Evolutionary conservation across 2,888 invertebrate genomes (phyloP), one percentile per base, ranked within the genome.

Genomic region (Melinaea marsaeus): DNA sequence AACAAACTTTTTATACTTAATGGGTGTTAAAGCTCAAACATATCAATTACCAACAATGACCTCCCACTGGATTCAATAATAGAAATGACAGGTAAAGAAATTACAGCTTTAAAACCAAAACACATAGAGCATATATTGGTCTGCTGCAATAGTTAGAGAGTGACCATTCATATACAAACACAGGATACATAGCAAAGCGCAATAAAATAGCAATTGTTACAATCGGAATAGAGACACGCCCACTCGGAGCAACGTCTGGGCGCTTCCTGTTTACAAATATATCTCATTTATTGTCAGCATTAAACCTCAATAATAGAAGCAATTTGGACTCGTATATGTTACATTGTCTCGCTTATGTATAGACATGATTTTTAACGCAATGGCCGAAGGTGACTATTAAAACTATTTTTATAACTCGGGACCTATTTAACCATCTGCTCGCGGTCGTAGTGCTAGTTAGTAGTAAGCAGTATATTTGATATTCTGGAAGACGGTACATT

Each of bases 231-330:
- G 72, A 75, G 80, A 72, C 85, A 83, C 86, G 72, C 88, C 88
- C 81, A 84, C 85, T 70, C 73, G 73, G 69, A 81, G 83, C 83
- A 82, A 85, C 81, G 72, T 76, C 77, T 75, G 78, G 69, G 71
- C 74, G 76, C 80, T 87, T 88, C 89, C 89, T 86, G 88, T 86
- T 80, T 84, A 80, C 72, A 75, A 57, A 57, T 42, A 61, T 61
- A 64, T 55, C 61, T 60, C 58, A 51, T 61, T 32, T 7, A 51
- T 58, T 58, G 57, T 5, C 42, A 58, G 55, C 35, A 34, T 32
- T 42, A 42, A 42, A 42, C 9, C 11, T 9, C 11, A 42, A 42
- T 42, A 42, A 42, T 42, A 7, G 7, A 9, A 42, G 42, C 42
- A 11, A 9, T 42, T 22, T 22, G 22, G 22, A 22, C 22, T 22